Evolutionary conservation across 2,888 invertebrate species (phyloP), one percentile per base, ranked within the genome.

Genomic region (Mimumesa dahlbomi): DNA sequence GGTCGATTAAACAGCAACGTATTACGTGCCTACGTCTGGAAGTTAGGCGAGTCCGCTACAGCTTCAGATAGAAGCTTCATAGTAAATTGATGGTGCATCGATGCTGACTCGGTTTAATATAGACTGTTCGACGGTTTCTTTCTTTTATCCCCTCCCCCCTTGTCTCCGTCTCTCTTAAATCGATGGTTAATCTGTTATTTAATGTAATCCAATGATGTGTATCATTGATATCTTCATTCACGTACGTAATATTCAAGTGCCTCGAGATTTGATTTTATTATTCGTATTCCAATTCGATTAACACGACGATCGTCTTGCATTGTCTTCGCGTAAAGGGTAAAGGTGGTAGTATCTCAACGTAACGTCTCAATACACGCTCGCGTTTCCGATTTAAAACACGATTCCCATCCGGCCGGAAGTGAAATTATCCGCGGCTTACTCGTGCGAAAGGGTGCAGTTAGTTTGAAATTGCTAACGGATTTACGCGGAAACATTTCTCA

Each of bases 401-500:
- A 42, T 43, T 21, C 43, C 13, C 43, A 6, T 4, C 5, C 6
- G 11, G n/a, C 1, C 22, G 19, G 21, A 43, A 43, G 21, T 21
- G 5, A 43, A 43, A 43, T 43, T 43, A 21, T 43, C 21, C n/a
- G 1, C 43, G n/a, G 36, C 19, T 29, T 13, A 16, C 19, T 19
- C 11, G 18, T n/a, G 50, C 19, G 14, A 21, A 36, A 36, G 14
- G 21, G 16, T n/a, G 29, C 49, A 34, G 13, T 29, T 19, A 18
- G 50, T n/a, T 18, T 22, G 21, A 25, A 52, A 52, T 43, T 31
- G 34, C 36, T 21, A 7, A n/a, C 31, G 34, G 19, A 43, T 54
- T 45, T 52, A 18, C 43, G 45, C 25, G 25, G n/a, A n/a, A 18
- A 36, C 61, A n/a, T 54, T 54, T 43, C 5, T 43, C 43, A 34